Base-by-base conservation (phyloP, 2,888 invertebrate species). In the Pseudoips prasinana region DNA sequence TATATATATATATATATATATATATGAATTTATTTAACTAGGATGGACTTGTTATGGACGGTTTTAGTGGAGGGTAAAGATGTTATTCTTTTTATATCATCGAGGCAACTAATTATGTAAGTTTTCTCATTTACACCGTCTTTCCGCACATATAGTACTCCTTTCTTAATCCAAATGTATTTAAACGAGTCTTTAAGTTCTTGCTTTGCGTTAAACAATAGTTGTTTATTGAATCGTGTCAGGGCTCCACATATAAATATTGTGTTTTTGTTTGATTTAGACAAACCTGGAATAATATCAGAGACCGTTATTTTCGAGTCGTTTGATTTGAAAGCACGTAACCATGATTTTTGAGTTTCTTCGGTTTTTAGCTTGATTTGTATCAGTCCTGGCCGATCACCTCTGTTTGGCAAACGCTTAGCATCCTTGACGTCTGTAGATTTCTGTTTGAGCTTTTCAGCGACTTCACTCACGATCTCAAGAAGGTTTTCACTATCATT, bases 181-280 rank as follows among this genome's bases (percentile, higher is more conserved):
- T 30, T 25, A 25, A 10, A 36, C 7, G n/a, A 18, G 11, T 22
- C 7, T 30, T 30, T 11, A 3, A 36, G 22, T 14, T 36, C 19
- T 9, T 29, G 84, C 25, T 80, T 72, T 2, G 32, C 10, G 6
- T 20, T 22, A 20, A 11, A 37, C 1, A 32, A 14, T 1, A 32
- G 19, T 8, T 22, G 7, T 10, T 31, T 32, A 7, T 27, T 31
- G 11, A 31, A 28, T 6, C 27, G 11, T 10, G 37, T 37, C 6
- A 37, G 32, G 2, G 37, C 23, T 32, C 31, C 37, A 10, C 28
- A 2, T 10, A 37, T 18, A n/a, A 14, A 26, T 2, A 39, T 22
- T 1, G 8, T 20, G 4, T 29, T 18, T 1, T 26, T 17, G 4
- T 26, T 17, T 3, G 17, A 17, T 7, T 10, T 17, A 7, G 19